Conservation (phyloP, 2,113 vertebrate genomes). For the pig (Sus scrofa) region T2T-Sscrofa CM000820.6:102419001-102419500, state of each 20-base stretch:
- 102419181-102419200: neutral
- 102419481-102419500: neutral
- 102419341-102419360: neutral
- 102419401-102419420: neutral
- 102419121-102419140: neutral
- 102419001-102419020: neutral
- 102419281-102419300: neutral
- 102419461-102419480: neutral
- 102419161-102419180: neutral
- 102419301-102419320: neutral
- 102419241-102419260: neutral
- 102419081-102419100: neutral
- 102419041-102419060: neutral
- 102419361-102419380: constrained; percentile 16
- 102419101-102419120: neutral
- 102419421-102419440: neutral
- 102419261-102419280: neutral
- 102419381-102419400: neutral
- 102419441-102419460: neutral
- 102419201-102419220: neutral
- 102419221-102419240: neutral
- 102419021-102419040: neutral
- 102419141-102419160: neutral
- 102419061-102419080: neutral
- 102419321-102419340: neutral